A percentile compares a stretch with the other conserved stretches of the same genome.
Conservation (phyloP, 2,888 invertebrate genomes). For the Allygus modestus region DNA sequence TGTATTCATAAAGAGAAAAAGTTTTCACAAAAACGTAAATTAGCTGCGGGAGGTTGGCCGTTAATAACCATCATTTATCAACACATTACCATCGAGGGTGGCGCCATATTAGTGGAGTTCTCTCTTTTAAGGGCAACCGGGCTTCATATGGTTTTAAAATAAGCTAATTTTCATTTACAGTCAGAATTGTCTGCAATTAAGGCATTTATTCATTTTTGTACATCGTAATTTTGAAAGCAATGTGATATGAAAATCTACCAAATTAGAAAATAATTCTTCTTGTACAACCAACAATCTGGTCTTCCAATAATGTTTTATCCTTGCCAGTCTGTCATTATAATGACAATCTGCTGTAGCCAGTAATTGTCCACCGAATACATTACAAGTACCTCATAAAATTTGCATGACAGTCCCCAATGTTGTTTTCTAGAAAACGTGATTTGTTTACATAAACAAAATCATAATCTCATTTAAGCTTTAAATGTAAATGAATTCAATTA, state of each 20-base stretch:
- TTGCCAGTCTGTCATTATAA: no score
- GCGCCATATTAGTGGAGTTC: neutral
- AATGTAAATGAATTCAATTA: constrained; percentile 53
- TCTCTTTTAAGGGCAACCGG: neutral
- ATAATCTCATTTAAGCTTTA: constrained; percentile 48
- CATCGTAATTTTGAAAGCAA: no score
- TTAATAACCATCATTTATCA: constrained; percentile 20
- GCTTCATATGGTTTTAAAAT: neutral
- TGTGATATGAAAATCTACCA: no score
- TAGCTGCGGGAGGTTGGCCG: neutral
- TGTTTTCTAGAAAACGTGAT: neutral
- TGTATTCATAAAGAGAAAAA: no score
- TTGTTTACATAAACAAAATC: neutral
- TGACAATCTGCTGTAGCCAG: no score
- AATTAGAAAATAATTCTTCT: no score
- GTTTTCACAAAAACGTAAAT: neutral
- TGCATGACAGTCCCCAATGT: neutral
- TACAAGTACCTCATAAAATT: no score
- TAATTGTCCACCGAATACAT: no score
- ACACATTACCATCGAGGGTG: neutral
- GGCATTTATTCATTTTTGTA: no score
- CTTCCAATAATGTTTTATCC: no score
- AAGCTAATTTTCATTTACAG: neutral
- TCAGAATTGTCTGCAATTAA: neutral
- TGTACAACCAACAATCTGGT: no score